Conservation (phyloP, 1,140 invertebrate species). For the Aphaenogaster floridana region DNA sequence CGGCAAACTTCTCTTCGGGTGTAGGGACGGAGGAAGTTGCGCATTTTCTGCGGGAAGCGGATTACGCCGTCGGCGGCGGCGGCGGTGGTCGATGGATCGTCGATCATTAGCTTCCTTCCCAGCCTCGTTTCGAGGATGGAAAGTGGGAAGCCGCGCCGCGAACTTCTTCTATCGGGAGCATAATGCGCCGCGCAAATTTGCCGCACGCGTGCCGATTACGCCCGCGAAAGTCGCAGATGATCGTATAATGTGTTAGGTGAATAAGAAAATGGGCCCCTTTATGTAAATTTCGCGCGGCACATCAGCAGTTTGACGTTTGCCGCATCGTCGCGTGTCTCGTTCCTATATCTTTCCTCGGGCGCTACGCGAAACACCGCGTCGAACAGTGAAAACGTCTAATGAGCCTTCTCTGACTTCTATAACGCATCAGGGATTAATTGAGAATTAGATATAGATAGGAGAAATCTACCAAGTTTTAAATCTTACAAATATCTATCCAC, state of each 20-base stretch:
- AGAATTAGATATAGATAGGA: neutral
- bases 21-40: slow-evolving; percentile 29
- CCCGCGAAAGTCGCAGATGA: slow-evolving; percentile 39
- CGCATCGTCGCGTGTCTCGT: neutral
- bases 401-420: neutral
- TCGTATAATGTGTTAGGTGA: slow-evolving; percentile 32
- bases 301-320: neutral
- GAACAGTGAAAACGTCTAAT: slow-evolving; percentile 12
- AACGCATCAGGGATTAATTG: neutral
- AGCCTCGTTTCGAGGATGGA: slow-evolving; percentile 63
- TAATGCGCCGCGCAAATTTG: slow-evolving; percentile 53
- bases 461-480: neutral
- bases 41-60: slow-evolving; percentile 60
- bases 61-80: slow-evolving; percentile 41
- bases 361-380: neutral
- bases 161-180: slow-evolving; percentile 52
- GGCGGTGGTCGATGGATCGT: slow-evolving; percentile 25
- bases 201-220: slow-evolving; percentile 47
- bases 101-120: slow-evolving; percentile 43
- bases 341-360: neutral
- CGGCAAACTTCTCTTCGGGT: slow-evolving; percentile 10
- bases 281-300: slow-evolving; percentile 12
- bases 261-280: neutral
- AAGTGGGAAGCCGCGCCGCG: slow-evolving; percentile 63
- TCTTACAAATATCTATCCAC: neutral